Conservation (phyloP, 2,113 vertebrate species). For the Suricata suricatta region DNA sequence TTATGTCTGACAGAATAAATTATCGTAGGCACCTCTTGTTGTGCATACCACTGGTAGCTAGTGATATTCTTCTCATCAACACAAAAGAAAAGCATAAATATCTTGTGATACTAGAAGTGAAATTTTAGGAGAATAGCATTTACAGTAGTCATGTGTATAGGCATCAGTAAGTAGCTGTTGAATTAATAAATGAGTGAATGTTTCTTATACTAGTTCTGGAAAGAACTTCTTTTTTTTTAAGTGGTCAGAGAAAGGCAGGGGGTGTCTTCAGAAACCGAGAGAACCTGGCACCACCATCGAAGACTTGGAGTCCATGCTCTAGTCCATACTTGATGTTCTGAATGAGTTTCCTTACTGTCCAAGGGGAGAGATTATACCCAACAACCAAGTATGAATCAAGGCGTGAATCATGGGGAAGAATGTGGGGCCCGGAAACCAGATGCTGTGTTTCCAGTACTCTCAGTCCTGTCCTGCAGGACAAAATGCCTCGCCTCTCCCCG, state of each 20-base stretch:
- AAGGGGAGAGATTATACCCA: background rate
- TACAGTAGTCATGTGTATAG: background rate
- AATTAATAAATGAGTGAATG: background rate
- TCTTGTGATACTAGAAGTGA: background rate
- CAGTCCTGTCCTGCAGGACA: background rate
- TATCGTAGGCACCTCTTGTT: background rate
- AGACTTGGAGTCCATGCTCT: background rate
- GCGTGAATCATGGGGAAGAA: background rate
- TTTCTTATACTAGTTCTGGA: background rate
- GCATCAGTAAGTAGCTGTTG: background rate
- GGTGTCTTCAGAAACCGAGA: background rate
- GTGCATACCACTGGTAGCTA: background rate
- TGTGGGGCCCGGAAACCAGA: background rate
- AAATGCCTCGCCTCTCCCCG: background rate
- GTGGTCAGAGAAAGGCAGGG: background rate
- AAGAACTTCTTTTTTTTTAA: background rate
- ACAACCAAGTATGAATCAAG: background rate
- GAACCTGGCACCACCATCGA: background rate
- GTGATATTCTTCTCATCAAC: background rate
- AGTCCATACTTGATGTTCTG: background rate
- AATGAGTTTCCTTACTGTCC: constrained; percentile 9
- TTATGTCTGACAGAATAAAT: background rate
- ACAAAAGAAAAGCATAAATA: background rate
- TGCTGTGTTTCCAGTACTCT: background rate
- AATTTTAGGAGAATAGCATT: background rate